A percentile compares a stretch with the other conserved stretches of the same genome.
Evolutionary conservation across 2,888 invertebrate species (phyloP).

Genomic region (Lycaena phlaeas): DNA sequence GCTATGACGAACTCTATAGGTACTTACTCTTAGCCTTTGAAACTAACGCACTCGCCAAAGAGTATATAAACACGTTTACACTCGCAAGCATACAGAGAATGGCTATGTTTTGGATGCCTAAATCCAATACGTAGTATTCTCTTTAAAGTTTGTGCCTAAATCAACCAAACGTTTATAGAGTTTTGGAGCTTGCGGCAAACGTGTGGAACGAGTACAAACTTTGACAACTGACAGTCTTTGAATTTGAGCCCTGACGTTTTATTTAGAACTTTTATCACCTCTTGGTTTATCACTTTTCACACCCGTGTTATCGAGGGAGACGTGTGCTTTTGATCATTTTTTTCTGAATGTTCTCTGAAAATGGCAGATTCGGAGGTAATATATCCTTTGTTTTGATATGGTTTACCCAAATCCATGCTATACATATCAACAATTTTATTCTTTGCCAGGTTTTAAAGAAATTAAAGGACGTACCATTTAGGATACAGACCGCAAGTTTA

Average conservation of each 20-base stretch:
- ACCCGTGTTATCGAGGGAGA: conserved; percentile 32
- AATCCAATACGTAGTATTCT: too few species aligned
- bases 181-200: too few species aligned
- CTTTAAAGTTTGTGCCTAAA: too few species aligned
- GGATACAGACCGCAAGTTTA: conserved; percentile 81
- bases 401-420: neutral
- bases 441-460: conserved; percentile 75
- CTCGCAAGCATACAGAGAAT: too few species aligned
- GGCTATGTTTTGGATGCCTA: too few species aligned
- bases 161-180: too few species aligned
- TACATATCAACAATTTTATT: conserved; percentile 19
- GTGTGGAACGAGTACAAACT: too few species aligned
- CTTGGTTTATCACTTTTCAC: conserved; percentile 20
- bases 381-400: conserved; percentile 15
- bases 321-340: conserved; percentile 35
- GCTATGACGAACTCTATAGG: too few species aligned
- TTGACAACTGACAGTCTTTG: conserved; percentile 12
- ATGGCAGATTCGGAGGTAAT: conserved; percentile 81
- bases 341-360: conserved; percentile 54
- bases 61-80: too few species aligned
- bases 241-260: neutral
- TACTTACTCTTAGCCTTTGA: too few species aligned
- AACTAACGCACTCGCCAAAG: too few species aligned
- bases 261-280: too few species aligned
- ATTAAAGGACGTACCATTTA: conserved; percentile 81